A percentile compares a stretch with the other conserved stretches of the same genome.
Conservation (phyloP, 2,113 vertebrate genomes). For the Proterorhinus semilunaris region DNA sequence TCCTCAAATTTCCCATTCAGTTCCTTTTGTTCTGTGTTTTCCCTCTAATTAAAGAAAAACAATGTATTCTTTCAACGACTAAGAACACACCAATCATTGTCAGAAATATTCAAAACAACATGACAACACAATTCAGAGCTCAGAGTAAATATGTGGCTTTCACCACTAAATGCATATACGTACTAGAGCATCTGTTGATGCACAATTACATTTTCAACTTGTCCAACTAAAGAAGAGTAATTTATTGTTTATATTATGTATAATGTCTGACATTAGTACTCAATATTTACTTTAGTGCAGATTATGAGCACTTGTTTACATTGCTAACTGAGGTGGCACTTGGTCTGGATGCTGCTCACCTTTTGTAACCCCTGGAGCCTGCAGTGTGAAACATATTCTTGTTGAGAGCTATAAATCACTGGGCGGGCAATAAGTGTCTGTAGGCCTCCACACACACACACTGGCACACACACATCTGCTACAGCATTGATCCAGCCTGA, state of each 20-base stretch:
- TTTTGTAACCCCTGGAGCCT: constrained; percentile 47
- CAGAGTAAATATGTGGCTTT: background rate
- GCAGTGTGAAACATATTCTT: constrained; percentile 51
- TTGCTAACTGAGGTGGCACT: background rate
- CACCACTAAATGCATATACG: background rate
- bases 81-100: constrained; percentile 47
- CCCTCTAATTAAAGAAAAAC: constrained; percentile 66
- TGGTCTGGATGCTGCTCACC: constrained; percentile 43
- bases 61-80: constrained; percentile 51
- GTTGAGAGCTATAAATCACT: constrained; percentile 69
- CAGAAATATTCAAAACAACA: constrained; percentile 51
- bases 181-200: background rate
- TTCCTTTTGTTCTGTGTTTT: constrained; percentile 53
- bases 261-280: no score
- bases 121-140: constrained; percentile 25
- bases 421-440: constrained; percentile 49
- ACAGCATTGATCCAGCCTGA: constrained; percentile 71
- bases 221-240: no score
- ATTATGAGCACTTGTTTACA: no score
- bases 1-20: constrained; percentile 51
- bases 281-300: no score
- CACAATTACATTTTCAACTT: no score
- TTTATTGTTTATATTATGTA: no score
- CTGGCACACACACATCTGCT: constrained; percentile 10
- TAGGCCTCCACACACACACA: constrained; percentile 20